Conservation (phyloP, 2,113 vertebrate species). For the Mohoua ochrocephala region DNA sequence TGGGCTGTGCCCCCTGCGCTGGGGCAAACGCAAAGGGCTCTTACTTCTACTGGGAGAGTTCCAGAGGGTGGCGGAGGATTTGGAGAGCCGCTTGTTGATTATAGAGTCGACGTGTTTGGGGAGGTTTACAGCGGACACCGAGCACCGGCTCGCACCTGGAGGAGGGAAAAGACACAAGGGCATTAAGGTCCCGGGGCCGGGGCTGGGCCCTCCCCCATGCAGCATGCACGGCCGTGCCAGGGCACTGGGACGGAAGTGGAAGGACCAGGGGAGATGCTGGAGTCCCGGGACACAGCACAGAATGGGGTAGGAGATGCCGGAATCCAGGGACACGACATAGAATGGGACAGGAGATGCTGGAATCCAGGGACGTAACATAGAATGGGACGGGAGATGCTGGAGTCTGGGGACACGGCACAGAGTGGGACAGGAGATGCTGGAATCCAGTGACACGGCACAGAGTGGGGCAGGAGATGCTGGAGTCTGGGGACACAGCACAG, state of each 20-base stretch:
- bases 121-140: slow-evolving; percentile 96
- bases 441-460: not conserved
- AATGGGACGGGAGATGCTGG: not conserved
- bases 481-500: not conserved
- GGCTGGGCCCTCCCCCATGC: slow-evolving; percentile 30
- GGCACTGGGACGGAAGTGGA: not conserved
- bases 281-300: not conserved
- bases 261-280: not conserved
- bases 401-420: rapidly evolving
- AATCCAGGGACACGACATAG: rapidly evolving
- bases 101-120: slow-evolving; percentile 99
- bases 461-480: not conserved
- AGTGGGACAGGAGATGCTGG: not conserved
- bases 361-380: not conserved
- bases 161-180: slow-evolving; percentile 81
- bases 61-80: slow-evolving; percentile 99
- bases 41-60: slow-evolving; percentile 99
- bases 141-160: slow-evolving; percentile 97
- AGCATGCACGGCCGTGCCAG: slow-evolving; percentile 31
- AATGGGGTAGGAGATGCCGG: not conserved
- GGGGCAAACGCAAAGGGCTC: slow-evolving; percentile 70
- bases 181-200: slow-evolving; percentile 67
- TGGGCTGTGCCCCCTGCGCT: slow-evolving; percentile 43
- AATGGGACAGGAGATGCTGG: not conserved
- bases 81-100: slow-evolving; percentile 99